Evolutionary conservation across 2,113 vertebrate genomes (phyloP).

Genomic region (Rousettus leschenaultii): DNA sequence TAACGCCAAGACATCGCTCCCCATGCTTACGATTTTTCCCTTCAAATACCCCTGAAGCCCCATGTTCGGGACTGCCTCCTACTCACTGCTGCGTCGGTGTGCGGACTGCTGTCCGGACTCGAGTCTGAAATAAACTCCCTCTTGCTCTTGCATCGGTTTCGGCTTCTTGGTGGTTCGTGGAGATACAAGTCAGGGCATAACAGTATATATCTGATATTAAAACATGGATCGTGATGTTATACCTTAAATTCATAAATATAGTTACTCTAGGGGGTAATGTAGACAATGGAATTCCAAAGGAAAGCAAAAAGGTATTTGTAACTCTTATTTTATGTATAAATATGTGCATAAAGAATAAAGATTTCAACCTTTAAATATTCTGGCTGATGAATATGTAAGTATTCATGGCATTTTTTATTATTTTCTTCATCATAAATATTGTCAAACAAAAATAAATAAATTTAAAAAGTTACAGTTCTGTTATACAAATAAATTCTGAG

Average conservation of each 20-base stretch:
- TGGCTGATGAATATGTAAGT: neutral
- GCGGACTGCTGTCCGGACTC: too few relatives aligned
- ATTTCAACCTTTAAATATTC: neutral
- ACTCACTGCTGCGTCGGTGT: too few relatives aligned
- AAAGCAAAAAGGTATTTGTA: neutral
- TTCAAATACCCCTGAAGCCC: too few relatives aligned
- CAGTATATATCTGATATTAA: neutral
- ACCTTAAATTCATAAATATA: neutral
- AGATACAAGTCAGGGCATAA: too few relatives aligned
- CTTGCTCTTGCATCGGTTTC: too few relatives aligned
- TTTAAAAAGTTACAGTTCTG: neutral
- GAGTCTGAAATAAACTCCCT: too few relatives aligned
- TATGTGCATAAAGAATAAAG: neutral
- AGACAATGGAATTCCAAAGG: neutral
- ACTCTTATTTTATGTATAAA: neutral
- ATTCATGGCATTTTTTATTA: neutral
- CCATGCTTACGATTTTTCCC: too few relatives aligned
- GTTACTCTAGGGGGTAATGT: neutral
- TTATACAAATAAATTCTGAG: neutral
- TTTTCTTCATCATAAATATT: neutral
- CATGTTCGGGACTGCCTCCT: too few relatives aligned
- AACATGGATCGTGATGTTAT: neutral
- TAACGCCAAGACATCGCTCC: too few relatives aligned
- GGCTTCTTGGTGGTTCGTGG: too few relatives aligned
- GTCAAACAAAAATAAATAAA: neutral